A percentile compares a stretch with the other conserved stretches of the same genome.
phyloP scores from a whole-genome alignment of 1,140 invertebrate species.

The Drosophila nannoptera region DNA sequence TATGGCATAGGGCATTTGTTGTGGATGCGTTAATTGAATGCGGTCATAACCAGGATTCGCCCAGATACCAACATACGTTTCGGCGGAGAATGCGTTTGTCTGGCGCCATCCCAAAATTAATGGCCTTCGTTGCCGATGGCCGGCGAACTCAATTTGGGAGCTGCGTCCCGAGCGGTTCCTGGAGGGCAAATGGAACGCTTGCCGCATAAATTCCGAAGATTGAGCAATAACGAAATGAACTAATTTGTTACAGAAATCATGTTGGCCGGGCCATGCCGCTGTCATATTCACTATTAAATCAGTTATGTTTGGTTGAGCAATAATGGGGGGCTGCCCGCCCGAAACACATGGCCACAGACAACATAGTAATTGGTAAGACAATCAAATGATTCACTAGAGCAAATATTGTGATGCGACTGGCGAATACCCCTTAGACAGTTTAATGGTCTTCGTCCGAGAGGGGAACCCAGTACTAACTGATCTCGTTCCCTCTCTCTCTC shows the following conservation, averaged over 20 bases:
- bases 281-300: slow-evolving; percentile 63
- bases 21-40: slow-evolving; percentile 1
- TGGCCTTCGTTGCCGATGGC: slow-evolving; percentile 33
- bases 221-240: slow-evolving; percentile 53
- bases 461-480: not conserved
- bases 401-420: slow-evolving; percentile 45
- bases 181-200: slow-evolving; percentile 2
- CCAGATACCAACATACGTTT: not conserved
- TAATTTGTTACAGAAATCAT: slow-evolving; percentile 63
- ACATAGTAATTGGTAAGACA: slow-evolving; percentile 63
- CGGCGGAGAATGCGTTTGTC: slow-evolving; percentile 2
- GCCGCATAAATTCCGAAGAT: slow-evolving; percentile 42
- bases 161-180: slow-evolving; percentile 1
- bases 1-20: not conserved
- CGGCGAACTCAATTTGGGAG: slow-evolving; percentile 26
- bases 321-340: slow-evolving; percentile 28
- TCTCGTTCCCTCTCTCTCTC: too few relatives aligned
- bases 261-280: slow-evolving; percentile 42
- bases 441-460: not conserved
- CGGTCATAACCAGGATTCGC: not conserved
- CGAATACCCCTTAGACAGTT: slow-evolving; percentile 4
- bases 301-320: slow-evolving; percentile 50
- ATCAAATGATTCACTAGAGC: slow-evolving; percentile 44
- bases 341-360: slow-evolving; percentile 41
- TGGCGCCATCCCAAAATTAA: slow-evolving; percentile 47